Evolutionary conservation across 2,113 vertebrate genomes (phyloP), one percentile per base, ranked within the genome.

Genomic region (Ardeotis arabs): DNA sequence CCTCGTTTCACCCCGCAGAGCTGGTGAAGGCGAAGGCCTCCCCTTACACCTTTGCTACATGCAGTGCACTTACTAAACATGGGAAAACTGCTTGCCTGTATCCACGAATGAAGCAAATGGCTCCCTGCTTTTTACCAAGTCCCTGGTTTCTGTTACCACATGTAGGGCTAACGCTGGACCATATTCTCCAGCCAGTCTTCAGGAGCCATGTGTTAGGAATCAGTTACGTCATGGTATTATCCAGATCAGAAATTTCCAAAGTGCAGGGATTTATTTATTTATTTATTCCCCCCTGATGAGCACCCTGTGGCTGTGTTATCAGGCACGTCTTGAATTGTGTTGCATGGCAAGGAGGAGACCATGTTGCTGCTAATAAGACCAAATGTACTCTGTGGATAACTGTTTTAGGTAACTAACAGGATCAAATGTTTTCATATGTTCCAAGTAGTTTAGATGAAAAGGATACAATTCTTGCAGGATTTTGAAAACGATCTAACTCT

Each of bases 391-490:
- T 29, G n/a, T 25, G 37, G 59, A 37, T 81, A 89, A 84, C 64
- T 86, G 28, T 50, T 88, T 80, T 41, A 86, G 80, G 27, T 81
- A 59, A 85, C 91, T 87, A 94, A 70, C 16, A 63, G 60, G 64
- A 84, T 83, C 69, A 95, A 81, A 90, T 94, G 35, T 88, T 94
- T 95, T 91, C 63, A 9, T 88, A 69, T 66, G 18, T 85, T 92
- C 50, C 35, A 52, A 80, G 63, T 44, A 63, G n/a, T 76, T 85
- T 68, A 90, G 66, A 90, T 93, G 62, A 93, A 89, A 93, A 96
- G 63, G 50, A 49, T 68, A 73, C 31, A 90, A 19, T 74, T 90
- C 72, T 90, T 93, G 63, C n/a, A 90, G 87, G 55, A 67, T 81
- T 93, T 86, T 74, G n/a, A 88, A 94, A 95, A 85, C 69, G 31